Percentiles rank a stretch among this genome's conserved stretches.
phyloP scores from a whole-genome alignment of 2,113 vertebrate species.

The Calcarius ornatus region DNA sequence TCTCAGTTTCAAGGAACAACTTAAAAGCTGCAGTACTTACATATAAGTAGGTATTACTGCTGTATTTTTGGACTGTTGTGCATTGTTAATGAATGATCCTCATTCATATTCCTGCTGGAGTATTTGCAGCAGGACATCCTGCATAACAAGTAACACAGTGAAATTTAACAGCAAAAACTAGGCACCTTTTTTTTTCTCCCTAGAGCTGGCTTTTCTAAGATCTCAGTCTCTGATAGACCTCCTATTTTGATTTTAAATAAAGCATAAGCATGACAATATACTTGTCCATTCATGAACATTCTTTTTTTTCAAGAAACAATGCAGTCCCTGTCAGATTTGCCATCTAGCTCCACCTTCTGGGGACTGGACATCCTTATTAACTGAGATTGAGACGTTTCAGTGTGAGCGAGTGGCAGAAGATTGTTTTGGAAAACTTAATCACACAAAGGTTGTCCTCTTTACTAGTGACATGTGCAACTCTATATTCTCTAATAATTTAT shows the following conservation, averaged over 20 bases:
- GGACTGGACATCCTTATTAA: not conserved
- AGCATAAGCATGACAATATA: not conserved
- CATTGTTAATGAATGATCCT: not conserved
- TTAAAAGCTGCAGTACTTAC: not conserved
- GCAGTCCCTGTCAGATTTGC: not conserved
- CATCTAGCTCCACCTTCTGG: constrained; percentile 70
- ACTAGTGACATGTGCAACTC: not conserved
- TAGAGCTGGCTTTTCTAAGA: not conserved
- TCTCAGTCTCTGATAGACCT: not conserved
- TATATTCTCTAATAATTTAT: not conserved
- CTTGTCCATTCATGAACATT: not conserved
- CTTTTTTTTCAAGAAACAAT: not conserved
- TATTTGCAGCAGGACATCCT: not conserved
- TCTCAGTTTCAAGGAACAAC: not conserved
- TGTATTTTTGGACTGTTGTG: not conserved
- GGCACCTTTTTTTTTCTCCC: not conserved
- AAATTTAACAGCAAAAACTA: not conserved
- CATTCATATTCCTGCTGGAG: not conserved
- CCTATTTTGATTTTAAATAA: not conserved
- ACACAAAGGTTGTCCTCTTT: not conserved
- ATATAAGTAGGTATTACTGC: not conserved
- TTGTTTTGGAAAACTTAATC: not conserved
- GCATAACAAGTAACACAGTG: not conserved
- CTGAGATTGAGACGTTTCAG: not conserved
- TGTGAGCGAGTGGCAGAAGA: not conserved